These are phyloP conservation scores for Rhodinocichla rosea DNA, from an alignment of 2,113 vertebrate genomes.

Conservation along the genomic window DNA sequence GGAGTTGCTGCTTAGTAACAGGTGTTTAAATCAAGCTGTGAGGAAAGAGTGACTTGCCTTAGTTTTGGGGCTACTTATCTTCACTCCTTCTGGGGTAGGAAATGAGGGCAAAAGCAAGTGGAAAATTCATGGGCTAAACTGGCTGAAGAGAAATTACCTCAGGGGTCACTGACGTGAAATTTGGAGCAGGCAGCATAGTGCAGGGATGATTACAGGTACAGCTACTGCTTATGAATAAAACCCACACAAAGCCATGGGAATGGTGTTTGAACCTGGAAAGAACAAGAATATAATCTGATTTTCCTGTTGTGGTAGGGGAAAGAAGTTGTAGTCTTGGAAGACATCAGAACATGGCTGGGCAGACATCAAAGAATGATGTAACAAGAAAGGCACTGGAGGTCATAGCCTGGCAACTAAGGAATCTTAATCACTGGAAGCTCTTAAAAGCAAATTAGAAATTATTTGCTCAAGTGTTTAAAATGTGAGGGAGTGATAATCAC, in stretches of 20 bases:
- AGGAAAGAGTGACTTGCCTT: neutral
- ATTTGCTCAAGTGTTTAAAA: neutral
- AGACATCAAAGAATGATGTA: neutral
- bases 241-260: rapidly evolving
- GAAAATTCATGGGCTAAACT: neutral
- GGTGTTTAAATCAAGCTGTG: neutral
- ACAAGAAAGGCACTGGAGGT: neutral
- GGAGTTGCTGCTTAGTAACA: neutral
- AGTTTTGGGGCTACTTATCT: neutral
- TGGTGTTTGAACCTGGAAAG: neutral
- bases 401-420: neutral
- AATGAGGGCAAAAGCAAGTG: neutral
- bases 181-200: neutral
- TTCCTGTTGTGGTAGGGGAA: neutral
- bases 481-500: neutral
- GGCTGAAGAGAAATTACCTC: neutral
- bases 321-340: neutral
- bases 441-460: neutral
- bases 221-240: rapidly evolving
- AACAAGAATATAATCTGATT: neutral
- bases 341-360: neutral
- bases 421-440: neutral
- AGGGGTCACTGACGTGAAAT: neutral
- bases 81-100: neutral
- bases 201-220: neutral